Base-by-base conservation (phyloP, 2,113 vertebrate species). In the Ctenodactylus gundi region DNA sequence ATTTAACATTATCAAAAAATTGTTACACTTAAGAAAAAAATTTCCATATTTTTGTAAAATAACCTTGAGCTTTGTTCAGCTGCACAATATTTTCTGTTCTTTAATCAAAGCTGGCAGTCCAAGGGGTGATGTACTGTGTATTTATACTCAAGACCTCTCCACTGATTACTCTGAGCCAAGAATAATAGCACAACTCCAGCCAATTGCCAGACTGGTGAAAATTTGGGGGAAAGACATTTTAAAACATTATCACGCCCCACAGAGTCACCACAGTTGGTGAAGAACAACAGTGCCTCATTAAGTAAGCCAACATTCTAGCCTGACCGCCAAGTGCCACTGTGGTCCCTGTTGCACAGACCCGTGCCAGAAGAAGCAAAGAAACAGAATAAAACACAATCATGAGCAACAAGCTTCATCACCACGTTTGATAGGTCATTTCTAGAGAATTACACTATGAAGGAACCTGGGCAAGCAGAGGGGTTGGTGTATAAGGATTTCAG, bases 111-210 rank as follows among this genome's bases (percentile, higher is more conserved):
- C 87, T 46, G 87, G 76, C 64, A 94, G 83, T 81, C 91, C 84
- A 93, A 89, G 90, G 84, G 23, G 41, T 25, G 11, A 55, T 8
- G 9, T 0, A 3, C 60, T 58, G 17, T 17, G 57, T 68, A 68
- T 95, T 75, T 87, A 58, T 72, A 64, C 85, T 92, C 72, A 83
- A 94, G 36, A 36, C 36, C 36, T 81, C 65, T 88, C 62, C 7
- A 21, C 65, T 83, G 65, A 81, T 92, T 97, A 97, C 96, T 89
- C 58, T 90, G 58, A 92, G 92, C 94, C 12, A 13, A 94, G 90
- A 95, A 90, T 96, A 97, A 96, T 12, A 65, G 41, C 77, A 95
- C 92, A 95, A 94, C 58, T 94, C 90, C 96, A 97, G 97, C 88
- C 95, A 67, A 91, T 95, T 98, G 97, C 67, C 29, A 95, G 92